Evolutionary conservation across 2,113 vertebrate genomes (phyloP).

Genomic region (Nycticryphes semicollaris): DNA sequence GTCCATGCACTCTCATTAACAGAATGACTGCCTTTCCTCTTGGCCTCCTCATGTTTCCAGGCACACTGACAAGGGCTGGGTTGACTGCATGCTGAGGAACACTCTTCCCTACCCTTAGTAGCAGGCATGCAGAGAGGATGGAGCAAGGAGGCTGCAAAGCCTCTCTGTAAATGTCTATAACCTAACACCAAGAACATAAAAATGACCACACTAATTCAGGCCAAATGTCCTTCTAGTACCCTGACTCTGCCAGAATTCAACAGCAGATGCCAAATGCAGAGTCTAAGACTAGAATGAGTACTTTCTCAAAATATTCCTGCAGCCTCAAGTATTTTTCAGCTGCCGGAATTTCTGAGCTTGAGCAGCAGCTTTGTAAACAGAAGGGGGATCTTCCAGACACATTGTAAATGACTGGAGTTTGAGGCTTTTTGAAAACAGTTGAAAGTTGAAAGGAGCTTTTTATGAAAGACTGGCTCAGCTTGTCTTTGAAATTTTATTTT

Average conservation of each 20-base stretch:
- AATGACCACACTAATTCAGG: neutral
- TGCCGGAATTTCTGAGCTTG: constrained; percentile 2
- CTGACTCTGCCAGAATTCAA: neutral
- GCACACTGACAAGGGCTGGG: neutral
- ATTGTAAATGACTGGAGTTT: neutral
- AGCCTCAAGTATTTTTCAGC: constrained; percentile 28
- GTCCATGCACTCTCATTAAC: neutral
- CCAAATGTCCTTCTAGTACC: neutral
- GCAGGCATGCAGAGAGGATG: neutral
- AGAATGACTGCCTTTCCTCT: neutral
- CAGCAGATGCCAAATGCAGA: neutral
- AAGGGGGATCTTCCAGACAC: neutral
- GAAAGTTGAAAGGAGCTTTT: constrained; percentile 10
- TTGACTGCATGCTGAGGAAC: neutral
- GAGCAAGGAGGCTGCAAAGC: neutral
- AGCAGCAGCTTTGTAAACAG: neutral
- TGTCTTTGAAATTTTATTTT: neutral
- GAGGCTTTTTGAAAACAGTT: neutral
- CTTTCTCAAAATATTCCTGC: constrained; percentile 9
- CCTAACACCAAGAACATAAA: neutral
- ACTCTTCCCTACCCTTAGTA: neutral
- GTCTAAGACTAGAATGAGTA: neutral
- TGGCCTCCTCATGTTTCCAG: neutral
- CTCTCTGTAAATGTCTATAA: neutral
- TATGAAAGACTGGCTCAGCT: neutral